Evolutionary conservation across 1,140 invertebrate genomes (phyloP), one percentile per base, ranked within the genome.

Genomic region (Melanaphis sacchari): DNA sequence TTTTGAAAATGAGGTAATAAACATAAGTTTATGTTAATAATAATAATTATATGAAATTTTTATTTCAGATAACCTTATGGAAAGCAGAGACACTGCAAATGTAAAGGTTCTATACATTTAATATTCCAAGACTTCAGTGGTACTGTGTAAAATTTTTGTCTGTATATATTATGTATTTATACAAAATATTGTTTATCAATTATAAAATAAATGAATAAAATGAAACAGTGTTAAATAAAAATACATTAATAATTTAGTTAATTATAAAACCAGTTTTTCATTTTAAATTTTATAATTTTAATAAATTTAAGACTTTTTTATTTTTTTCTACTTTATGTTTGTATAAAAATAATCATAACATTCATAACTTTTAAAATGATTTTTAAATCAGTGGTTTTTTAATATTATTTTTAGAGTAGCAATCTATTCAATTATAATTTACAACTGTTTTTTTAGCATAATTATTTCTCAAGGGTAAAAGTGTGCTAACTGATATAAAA

Each of bases 61-160:
- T 59, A 41, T 91, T 82, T 84, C 36, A 93, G 91, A 54, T 93
- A n/a, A 85, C 81, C 41, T 84, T 93, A 36, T 93, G 91, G 91
- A 41, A 85, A 41, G 4, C 76, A 7, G 66, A 92, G 21, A 41
- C 90, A 18, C 31, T 82, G 22, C 38, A 92, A 59, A 38, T 92
- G 36, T 38, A 46, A 82, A 36, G 40, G 31, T n/a, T 85, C 24
- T 40, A 40, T 84, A 26, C 9, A 31, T 38, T 41, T 31, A 21
- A 66, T 7, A 38, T 90, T 90, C 26, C 11, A 59, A 88, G 1
- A n/a, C 22, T 7, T 88, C 22, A 36, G 22, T 18, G 11, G 41
- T 40, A 84, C 41, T 15, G 6, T 5, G 41, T 41, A 7, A 49
- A 46, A 88, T 9, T 36, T 24, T 88, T 36, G 31, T 85, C 24